phyloP scores from a whole-genome alignment of 2,113 vertebrate species.

The Atlantisia rogersi region DNA sequence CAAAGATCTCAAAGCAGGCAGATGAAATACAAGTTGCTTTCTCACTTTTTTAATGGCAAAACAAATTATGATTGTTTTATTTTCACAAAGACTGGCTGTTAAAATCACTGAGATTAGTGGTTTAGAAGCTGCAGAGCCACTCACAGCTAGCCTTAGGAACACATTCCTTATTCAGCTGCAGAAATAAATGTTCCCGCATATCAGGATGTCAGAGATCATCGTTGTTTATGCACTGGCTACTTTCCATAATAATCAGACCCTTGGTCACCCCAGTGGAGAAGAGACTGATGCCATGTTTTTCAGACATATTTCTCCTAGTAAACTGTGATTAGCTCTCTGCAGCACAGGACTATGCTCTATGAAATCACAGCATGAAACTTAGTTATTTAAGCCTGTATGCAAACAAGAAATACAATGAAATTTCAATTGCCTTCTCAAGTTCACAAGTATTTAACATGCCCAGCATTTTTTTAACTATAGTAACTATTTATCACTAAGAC shows the following conservation, averaged over 20 bases:
- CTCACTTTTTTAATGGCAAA: not conserved
- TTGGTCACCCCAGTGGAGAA: not conserved
- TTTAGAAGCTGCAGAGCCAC: not conserved
- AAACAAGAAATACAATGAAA: slow-evolving; percentile 7
- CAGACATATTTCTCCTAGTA: not conserved
- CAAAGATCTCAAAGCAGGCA: not conserved
- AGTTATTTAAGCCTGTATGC: not conserved
- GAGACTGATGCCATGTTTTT: not conserved
- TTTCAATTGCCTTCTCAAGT: not conserved
- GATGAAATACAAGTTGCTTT: not conserved
- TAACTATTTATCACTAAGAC: not conserved
- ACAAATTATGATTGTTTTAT: not conserved
- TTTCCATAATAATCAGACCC: not conserved
- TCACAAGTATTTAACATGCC: not conserved
- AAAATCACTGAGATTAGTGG: not conserved
- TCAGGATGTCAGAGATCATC: not conserved
- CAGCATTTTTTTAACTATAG: not conserved
- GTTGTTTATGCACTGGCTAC: not conserved
- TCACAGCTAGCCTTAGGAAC: not conserved
- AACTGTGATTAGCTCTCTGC: not conserved
- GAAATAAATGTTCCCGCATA: not conserved
- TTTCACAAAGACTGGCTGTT: not conserved
- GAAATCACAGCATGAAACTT: not conserved
- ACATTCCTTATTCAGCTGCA: not conserved
- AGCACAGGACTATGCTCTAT: not conserved